Evolutionary conservation across 2,888 invertebrate genomes (phyloP), one percentile per base, ranked within the genome.

Genomic region (Ochlodes sylvanus): DNA sequence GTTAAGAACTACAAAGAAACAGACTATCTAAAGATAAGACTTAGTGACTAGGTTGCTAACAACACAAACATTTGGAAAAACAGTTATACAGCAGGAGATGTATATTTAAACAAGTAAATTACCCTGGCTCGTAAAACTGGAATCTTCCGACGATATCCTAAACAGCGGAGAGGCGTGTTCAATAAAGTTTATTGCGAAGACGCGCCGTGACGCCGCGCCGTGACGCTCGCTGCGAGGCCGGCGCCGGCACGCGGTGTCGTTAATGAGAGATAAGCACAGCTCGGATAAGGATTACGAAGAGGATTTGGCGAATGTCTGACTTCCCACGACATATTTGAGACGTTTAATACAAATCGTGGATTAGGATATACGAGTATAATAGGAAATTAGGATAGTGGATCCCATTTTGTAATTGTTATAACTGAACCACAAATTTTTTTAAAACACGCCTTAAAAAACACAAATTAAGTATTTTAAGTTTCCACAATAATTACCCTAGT

Each of bases 191-290:
- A 68, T 62, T 68, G 56, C 60, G 32, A 5, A n/a, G 44, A 47
- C 47, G 47, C 68, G 72, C 73, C 73, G 73, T 73, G 76, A 75
- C 73, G 76, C 50, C 50, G 44, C 7, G 76, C 50, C 50, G 44
- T 6, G 15, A n/a, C 50, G 50, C 19, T n/a, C n/a, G n/a, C n/a
- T n/a, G 50, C 5, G 15, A 4, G 15, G 47, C 47, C 44, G 2
- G 47, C 50, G 44, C 32, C 21, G 44, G 32, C 32, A 47, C 68
- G 72, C 74, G 72, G 73, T 72, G 77, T 76, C 74, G 76, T 75
- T 78, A 78, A 78, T 77, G 76, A 77, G 73, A 76, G 78, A 75
- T 78, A 78, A 77, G 75, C 71, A 66, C 21, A 61, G 64, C 63
- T 34, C 55, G 56, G 62, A 67, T 67, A 62, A 67, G 44, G 50